Evolutionary conservation across 2,113 vertebrate genomes (phyloP).

Genomic region (Trinectes maculatus): DNA sequence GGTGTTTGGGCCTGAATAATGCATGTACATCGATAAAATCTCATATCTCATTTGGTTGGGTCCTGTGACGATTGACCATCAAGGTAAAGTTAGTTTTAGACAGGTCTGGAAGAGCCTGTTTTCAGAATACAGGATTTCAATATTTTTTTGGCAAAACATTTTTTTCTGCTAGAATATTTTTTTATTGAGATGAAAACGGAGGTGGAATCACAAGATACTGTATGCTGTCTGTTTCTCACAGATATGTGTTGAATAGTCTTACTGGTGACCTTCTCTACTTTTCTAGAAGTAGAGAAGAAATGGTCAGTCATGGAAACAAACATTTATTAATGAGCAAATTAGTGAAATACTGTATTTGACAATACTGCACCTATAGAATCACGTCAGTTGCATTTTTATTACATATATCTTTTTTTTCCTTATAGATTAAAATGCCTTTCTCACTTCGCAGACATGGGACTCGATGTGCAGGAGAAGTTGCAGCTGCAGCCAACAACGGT

Average conservation of each 20-base stretch:
- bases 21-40: slow-evolving; percentile 45
- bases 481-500: slow-evolving; percentile 91
- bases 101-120: slow-evolving; percentile 10
- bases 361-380: slow-evolving; percentile 1
- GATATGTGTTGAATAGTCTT: not conserved
- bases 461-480: slow-evolving; percentile 94
- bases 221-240: not conserved
- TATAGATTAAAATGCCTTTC: no score
- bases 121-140: no score
- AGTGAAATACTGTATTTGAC: no score
- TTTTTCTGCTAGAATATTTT: no score
- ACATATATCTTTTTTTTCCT: not conserved
- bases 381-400: not conserved
- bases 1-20: slow-evolving; percentile 57
- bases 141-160: no score
- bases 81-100: slow-evolving; percentile 33
- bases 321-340: not conserved
- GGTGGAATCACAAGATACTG: not conserved
- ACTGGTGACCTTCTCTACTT: no score
- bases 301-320: not conserved
- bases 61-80: slow-evolving; percentile 28
- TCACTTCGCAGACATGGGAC: slow-evolving; percentile 88
- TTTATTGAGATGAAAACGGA: not conserved
- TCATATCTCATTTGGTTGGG: slow-evolving; percentile 40
- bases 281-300: not conserved